Evolutionary conservation across 2,888 invertebrate species (phyloP), one percentile per base, ranked within the genome.

Genomic region (Erebia epiphron): DNA sequence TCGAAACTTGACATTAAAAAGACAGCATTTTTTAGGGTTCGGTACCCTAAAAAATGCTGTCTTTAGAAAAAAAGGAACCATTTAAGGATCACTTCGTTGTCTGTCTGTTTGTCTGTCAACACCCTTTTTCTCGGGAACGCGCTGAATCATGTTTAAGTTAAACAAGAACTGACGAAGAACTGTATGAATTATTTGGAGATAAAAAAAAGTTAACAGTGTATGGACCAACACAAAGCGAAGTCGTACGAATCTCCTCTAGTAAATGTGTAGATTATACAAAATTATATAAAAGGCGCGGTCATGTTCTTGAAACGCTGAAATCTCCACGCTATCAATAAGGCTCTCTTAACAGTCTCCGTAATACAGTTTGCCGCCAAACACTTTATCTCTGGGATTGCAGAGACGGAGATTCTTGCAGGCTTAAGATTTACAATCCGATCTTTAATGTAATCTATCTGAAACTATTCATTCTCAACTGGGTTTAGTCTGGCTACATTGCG

Each of bases 371-470:
- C 78, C 83, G 82, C 85, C 84, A 82, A 85, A 80, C 85, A 83
- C 84, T 89, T 86, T 79, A 85, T 90, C 89, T 87, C 82, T 77
- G 77, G 89, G 90, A 89, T 90, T 90, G 89, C 78, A 76, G 73
- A 73, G 73, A 75, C 77, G 73, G 76, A 78, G 78, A 80, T 79
- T 80, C 82, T 77, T 79, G 79, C 73, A 76, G 76, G 72, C 84
- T 85, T 62, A 83, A 86, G 87, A 87, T 88, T 86, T 83, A 88
- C 89, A 88, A 87, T 83, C 80, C 86, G 84, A 90, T 89, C 89
- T 90, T 86, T 84, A 84, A 79, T 80, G 83, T 88, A 89, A 88
- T 88, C 86, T 83, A 80, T 86, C 83, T 79, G 75, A 71, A 75
- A 74, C 75, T 76, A 75, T 69, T 69, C 66, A 50, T 65, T 60